Conservation (phyloP, 2,113 vertebrate species). For the Paraplagusia blochii region DNA sequence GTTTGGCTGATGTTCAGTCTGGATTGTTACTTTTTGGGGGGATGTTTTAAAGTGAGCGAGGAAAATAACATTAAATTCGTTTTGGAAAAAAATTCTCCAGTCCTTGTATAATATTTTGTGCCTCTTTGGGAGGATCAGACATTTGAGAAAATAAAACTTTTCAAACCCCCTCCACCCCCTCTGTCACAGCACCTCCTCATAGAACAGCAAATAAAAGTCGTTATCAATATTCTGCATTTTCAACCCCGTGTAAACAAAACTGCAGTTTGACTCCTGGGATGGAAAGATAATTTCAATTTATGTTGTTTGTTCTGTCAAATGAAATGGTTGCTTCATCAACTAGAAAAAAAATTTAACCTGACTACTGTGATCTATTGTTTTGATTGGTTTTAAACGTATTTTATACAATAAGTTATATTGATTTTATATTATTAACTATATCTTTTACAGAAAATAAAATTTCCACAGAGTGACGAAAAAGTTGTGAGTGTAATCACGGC, state of each 20-base stretch:
- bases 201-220: too few relatives aligned
- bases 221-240: too few relatives aligned
- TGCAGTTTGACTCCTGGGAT: too few relatives aligned
- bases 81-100: background rate
- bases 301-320: too few relatives aligned
- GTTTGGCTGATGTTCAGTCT: background rate
- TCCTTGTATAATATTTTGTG: too few relatives aligned
- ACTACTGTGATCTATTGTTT: background rate
- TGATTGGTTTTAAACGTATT: background rate
- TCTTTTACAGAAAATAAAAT: background rate
- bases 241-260: too few relatives aligned
- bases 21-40: background rate
- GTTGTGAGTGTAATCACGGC: slow-evolving; percentile 23
- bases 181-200: too few relatives aligned
- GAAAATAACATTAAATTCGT: background rate
- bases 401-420: background rate
- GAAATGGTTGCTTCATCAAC: too few relatives aligned
- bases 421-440: too few relatives aligned
- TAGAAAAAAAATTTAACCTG: too few relatives aligned
- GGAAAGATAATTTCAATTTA: too few relatives aligned
- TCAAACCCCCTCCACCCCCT: too few relatives aligned
- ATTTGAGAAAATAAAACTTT: background rate
- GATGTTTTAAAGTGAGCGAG: background rate
- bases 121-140: background rate
- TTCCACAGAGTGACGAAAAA: background rate